These are phyloP conservation scores for Calidris pugnax DNA, from an alignment of 2,113 vertebrate species.

Conservation along the genomic window DNA sequence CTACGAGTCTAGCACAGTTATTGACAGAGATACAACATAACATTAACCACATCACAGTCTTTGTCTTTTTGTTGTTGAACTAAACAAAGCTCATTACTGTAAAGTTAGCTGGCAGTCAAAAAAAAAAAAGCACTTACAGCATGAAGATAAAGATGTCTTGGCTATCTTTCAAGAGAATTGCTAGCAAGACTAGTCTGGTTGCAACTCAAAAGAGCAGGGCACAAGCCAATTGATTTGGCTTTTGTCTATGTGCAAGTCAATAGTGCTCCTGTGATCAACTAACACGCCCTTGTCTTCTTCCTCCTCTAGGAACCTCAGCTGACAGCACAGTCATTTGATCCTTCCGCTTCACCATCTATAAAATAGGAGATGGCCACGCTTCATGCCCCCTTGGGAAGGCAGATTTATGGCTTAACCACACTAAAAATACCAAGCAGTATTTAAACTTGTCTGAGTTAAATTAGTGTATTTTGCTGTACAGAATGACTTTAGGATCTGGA, in stretches of 20 bases:
- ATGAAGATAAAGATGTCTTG: background rate
- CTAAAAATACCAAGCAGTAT: background rate
- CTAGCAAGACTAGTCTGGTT: background rate
- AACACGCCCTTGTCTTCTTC: background rate
- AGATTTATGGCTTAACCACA: background rate
- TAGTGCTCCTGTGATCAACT: background rate
- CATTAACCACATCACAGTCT: background rate
- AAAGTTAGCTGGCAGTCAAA: background rate
- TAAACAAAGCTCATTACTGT: background rate
- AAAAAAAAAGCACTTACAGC: background rate
- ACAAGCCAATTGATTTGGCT: background rate
- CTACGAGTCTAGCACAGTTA: background rate
- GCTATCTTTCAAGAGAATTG: background rate
- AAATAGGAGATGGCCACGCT: background rate
- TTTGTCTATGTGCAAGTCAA: background rate
- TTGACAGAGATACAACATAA: background rate
- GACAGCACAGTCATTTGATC: background rate
- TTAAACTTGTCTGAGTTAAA: background rate
- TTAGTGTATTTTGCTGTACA: background rate
- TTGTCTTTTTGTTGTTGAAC: background rate
- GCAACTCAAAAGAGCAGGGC: background rate
- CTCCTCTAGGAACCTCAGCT: background rate
- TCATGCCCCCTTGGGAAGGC: background rate
- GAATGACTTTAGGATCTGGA: background rate
- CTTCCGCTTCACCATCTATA: background rate